These are phyloP conservation scores for Asarcornis scutulata DNA, from an alignment of 2,113 vertebrate species.

Conservation along the genomic window DNA sequence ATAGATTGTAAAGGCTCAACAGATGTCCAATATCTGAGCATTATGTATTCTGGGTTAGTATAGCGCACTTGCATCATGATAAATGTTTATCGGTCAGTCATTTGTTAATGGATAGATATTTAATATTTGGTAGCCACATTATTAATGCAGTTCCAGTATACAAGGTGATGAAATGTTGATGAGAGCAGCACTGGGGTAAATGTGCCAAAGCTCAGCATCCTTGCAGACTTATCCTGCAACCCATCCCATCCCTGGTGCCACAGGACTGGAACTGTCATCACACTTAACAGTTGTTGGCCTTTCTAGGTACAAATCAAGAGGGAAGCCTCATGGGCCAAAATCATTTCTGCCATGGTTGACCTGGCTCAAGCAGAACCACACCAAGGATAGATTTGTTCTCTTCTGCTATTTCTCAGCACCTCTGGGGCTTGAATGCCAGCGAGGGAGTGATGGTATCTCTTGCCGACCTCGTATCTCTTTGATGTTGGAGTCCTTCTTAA, in stretches of 20 bases:
- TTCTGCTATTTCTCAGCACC: not conserved
- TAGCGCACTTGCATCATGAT: not conserved
- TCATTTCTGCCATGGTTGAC: not conserved
- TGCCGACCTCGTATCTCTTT: not conserved
- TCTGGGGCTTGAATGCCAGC: not conserved
- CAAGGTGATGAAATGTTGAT: rapidly evolving
- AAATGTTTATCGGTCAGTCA: not conserved
- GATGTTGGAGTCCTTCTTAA: not conserved
- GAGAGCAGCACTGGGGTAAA: not conserved
- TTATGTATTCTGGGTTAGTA: not conserved
- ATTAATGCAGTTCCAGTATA: not conserved
- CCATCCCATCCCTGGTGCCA: not conserved
- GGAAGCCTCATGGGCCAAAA: not conserved
- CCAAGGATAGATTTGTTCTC: not conserved
- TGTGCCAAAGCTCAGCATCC: not conserved
- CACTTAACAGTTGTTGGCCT: not conserved
- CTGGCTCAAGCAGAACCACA: not conserved
- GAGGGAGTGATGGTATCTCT: not conserved
- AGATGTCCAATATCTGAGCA: not conserved
- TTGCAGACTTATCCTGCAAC: not conserved
- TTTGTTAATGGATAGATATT: not conserved
- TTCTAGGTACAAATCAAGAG: not conserved
- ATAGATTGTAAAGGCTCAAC: not conserved
- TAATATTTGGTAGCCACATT: not conserved
- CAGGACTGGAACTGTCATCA: not conserved